Percentiles rank a stretch among this genome's conserved stretches.
Evolutionary conservation across 2,888 invertebrate genomes (phyloP).

Genomic region (Panzeria rudis): DNA sequence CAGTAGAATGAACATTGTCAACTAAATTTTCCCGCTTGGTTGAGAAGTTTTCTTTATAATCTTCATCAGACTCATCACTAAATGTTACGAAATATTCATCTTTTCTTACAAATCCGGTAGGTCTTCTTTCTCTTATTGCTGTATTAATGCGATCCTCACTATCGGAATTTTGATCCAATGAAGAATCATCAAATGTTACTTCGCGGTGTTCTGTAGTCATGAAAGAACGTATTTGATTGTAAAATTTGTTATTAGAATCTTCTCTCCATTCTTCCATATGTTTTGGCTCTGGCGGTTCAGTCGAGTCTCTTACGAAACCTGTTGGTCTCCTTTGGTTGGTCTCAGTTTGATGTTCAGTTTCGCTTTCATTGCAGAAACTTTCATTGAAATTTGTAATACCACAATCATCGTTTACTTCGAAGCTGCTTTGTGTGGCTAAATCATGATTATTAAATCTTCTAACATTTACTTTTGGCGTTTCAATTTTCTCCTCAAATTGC

Average conservation of each 20-base stretch:
- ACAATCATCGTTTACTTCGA: slow-evolving; percentile 2
- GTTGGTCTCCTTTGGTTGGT: slow-evolving; percentile 45
- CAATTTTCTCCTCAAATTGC: slow-evolving; percentile 57
- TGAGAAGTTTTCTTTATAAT: background rate
- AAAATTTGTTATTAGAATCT: slow-evolving; percentile 6
- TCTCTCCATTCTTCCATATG: slow-evolving; percentile 25
- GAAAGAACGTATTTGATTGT: slow-evolving; percentile 43
- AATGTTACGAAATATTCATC: slow-evolving; percentile 31
- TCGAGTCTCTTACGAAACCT: slow-evolving; percentile 7
- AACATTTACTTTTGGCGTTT: slow-evolving; percentile 55
- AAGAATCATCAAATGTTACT: slow-evolving; percentile 5
- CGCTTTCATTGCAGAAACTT: background rate
- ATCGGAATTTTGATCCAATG: background rate
- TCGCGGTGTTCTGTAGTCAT: slow-evolving; percentile 24
- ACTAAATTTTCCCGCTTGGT: slow-evolving; percentile 50
- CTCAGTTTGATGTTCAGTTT: background rate
- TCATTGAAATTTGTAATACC: background rate
- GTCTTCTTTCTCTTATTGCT: slow-evolving; percentile 39
- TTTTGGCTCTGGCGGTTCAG: background rate
- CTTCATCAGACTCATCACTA: slow-evolving; percentile 35
- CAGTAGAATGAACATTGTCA: slow-evolving; percentile 23
- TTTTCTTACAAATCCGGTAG: slow-evolving; percentile 43
- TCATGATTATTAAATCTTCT: slow-evolving; percentile 21
- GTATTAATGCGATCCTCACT: background rate
- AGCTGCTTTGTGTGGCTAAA: background rate